Evolutionary conservation across 2,888 invertebrate species (phyloP).

Genomic region (Stenchaetothrips biformis): DNA sequence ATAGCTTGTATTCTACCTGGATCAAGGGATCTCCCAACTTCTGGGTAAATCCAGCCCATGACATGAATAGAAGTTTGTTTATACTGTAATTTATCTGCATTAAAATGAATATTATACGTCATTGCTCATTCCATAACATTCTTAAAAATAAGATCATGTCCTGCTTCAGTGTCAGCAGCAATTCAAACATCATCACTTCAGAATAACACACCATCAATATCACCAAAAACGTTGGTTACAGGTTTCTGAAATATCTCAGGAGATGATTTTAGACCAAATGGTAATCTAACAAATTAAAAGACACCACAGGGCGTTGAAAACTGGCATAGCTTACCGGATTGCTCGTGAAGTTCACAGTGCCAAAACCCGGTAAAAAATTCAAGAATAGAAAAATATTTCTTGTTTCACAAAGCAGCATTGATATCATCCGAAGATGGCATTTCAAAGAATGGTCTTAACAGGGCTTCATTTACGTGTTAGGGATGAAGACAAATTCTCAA

Average conservation of each 20-base stretch:
- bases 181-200: slow-evolving; percentile 43
- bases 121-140: neutral
- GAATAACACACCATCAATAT: slow-evolving; percentile 41
- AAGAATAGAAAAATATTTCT: slow-evolving; percentile 30
- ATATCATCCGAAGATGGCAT: slow-evolving; percentile 31
- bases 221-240: slow-evolving; percentile 41
- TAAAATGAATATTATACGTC: neutral
- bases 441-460: slow-evolving; percentile 28
- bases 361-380: slow-evolving; percentile 31
- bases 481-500: slow-evolving; percentile 34
- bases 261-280: slow-evolving; percentile 42
- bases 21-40: slow-evolving; percentile 16
- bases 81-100: slow-evolving; percentile 31
- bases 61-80: slow-evolving; percentile 28
- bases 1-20: slow-evolving; percentile 28
- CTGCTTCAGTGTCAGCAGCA: slow-evolving; percentile 32
- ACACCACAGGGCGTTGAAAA: slow-evolving; percentile 32
- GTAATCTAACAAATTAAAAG: slow-evolving; percentile 40
- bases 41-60: slow-evolving; percentile 30
- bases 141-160: neutral
- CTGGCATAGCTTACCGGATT: slow-evolving; percentile 29
- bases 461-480: slow-evolving; percentile 26
- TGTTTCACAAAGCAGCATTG: slow-evolving; percentile 28
- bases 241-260: slow-evolving; percentile 43
- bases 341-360: slow-evolving; percentile 29